phyloP scores from a whole-genome alignment of 2,888 invertebrate species.

The Caenorhabditis imperialis region DNA sequence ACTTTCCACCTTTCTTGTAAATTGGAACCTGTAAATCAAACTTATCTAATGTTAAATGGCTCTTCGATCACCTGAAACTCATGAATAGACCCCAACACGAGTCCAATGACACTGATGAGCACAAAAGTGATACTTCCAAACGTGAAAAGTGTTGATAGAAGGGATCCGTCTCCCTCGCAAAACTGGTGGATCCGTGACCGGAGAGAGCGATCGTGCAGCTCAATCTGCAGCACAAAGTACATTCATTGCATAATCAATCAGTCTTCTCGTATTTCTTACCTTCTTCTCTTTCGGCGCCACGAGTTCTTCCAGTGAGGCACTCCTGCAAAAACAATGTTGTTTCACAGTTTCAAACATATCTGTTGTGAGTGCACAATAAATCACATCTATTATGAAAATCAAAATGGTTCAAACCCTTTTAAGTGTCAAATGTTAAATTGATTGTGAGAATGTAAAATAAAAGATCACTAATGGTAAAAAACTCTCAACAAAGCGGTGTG shows the following conservation, averaged over 20 bases:
- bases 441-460: constrained; percentile 7
- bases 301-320: constrained; percentile 71
- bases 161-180: constrained; percentile 72
- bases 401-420: too few species aligned
- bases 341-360: not conserved
- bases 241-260: constrained; percentile 8
- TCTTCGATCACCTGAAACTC: constrained; percentile 68
- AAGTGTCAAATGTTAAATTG: constrained; percentile 14
- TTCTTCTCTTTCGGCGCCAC: constrained; percentile 65
- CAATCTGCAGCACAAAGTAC: constrained; percentile 29
- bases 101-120: constrained; percentile 72
- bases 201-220: constrained; percentile 62
- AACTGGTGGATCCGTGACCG: constrained; percentile 68
- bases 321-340: constrained; percentile 59
- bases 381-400: constrained; percentile 43
- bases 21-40: constrained; percentile 59
- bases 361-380: constrained; percentile 32
- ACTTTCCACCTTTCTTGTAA: constrained; percentile 58
- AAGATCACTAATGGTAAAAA: not conserved
- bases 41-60: not conserved
- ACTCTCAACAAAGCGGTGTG: not conserved
- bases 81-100: constrained; percentile 74
- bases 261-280: constrained; percentile 25
- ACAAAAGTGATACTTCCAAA: constrained; percentile 74
- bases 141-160: constrained; percentile 71